Evolutionary conservation across 2,113 vertebrate species (phyloP), one percentile per base, ranked within the genome.

Genomic region (Cyrtonyx montezumae): DNA sequence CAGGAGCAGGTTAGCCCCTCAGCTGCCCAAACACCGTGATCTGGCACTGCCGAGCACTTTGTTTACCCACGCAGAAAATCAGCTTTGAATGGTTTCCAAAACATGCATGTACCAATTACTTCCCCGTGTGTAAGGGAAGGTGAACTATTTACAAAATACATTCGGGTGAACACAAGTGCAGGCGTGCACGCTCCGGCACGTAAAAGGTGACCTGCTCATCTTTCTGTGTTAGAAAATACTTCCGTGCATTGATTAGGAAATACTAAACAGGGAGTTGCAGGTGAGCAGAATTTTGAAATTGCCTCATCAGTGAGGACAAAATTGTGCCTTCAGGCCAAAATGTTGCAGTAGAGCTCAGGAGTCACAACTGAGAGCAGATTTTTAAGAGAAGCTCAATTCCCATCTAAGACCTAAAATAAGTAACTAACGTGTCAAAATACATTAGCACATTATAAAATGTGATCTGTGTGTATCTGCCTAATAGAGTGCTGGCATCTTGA

Each of bases 31-130:
- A 56, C 40, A 43, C 80, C 69, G 26, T 75, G 51, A 48, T 79
- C 73, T 93, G 82, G 90, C 51, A 91, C 87, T 68, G 89, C 46
- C 42, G 56, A 94, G 74, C 90, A 45, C 65, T 81, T 61, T 86
- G 81, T 70, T 97, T 96, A 94, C 75, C 96, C 84, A 94, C 49
- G 79, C 87, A 95, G 93, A 93, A 94, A 95, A 88, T 95, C 91
- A 84, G 55, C 87, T 94, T 91, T 94, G 81, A 90, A 97, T 89
- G 92, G 87, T 89, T 87, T 94, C 94, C 92, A 95, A 94, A 96
- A 95, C 90, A 88, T 97, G 88, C 79, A 94, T 93, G 87, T 94
- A 91, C 77, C 91, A 93, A 69, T 97, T 96, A 89, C 80, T 92
- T 94, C 83, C 85, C 92, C 68, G 49, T 86, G 87, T 92, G 93